These are phyloP conservation scores for Carlito syrichta DNA, from an alignment of 2,113 vertebrate genomes.

Conservation along the genomic window DNA sequence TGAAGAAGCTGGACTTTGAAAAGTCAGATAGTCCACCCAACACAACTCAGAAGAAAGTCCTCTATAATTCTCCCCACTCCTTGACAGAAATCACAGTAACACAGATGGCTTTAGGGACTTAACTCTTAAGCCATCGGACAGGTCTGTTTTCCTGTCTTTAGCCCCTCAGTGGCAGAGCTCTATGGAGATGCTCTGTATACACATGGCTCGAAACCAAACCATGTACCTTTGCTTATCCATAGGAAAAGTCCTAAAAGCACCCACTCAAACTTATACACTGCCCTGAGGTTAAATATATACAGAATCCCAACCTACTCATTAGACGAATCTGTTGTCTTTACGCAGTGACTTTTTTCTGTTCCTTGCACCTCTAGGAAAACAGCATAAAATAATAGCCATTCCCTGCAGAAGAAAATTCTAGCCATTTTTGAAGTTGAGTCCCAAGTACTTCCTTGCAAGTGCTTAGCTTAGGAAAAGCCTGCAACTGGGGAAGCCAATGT, in stretches of 20 bases:
- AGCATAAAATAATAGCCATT: background rate
- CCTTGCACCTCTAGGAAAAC: background rate
- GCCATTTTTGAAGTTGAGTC: background rate
- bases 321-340: background rate
- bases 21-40: background rate
- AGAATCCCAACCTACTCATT: background rate
- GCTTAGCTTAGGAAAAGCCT: background rate
- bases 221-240: background rate
- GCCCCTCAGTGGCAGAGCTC: background rate
- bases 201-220: background rate
- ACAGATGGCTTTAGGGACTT: background rate
- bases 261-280: background rate
- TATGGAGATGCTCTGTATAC: background rate
- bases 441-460: background rate
- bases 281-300: background rate
- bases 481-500: background rate
- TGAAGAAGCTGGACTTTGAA: background rate
- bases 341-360: background rate
- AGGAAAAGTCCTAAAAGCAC: background rate
- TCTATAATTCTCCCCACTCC: background rate
- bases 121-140: background rate
- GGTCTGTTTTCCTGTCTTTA: background rate
- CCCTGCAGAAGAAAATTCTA: background rate
- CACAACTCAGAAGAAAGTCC: background rate
- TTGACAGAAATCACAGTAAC: background rate